Conservation (phyloP, 2,888 invertebrate genomes). For the Parthenolecanium corni region DNA sequence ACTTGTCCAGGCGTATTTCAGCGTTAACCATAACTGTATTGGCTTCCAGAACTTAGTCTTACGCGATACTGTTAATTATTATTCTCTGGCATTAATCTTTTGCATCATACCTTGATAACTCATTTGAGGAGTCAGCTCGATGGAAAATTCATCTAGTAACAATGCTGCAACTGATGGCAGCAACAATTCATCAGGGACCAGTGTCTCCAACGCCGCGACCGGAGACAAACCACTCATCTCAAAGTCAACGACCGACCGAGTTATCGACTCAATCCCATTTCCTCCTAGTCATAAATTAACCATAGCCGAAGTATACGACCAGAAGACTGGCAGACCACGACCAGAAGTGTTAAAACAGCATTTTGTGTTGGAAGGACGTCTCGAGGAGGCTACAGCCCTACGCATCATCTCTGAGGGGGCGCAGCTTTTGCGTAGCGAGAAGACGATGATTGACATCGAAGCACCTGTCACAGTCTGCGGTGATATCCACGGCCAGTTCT, state of each 20-base stretch:
- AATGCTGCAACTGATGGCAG: too few species aligned
- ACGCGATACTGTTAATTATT: too few species aligned
- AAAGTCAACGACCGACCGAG: constrained; percentile 30
- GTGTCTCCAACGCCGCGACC: constrained; percentile 22
- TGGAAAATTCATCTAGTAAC: too few species aligned
- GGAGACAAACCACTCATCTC: constrained; percentile 12
- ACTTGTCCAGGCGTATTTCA: too few species aligned
- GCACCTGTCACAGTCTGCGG: constrained; percentile 99
- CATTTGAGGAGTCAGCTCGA: too few species aligned
- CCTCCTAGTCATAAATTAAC: constrained; percentile 96
- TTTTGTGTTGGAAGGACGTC: constrained; percentile 95
- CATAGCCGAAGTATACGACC: constrained; percentile 91
- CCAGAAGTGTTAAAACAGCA: constrained; percentile 98
- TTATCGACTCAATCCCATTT: constrained; percentile 78
- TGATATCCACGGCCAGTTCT: constrained; percentile 99
- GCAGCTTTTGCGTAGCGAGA: constrained; percentile 83
- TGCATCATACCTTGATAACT: too few species aligned
- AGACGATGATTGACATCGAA: constrained; percentile 99
- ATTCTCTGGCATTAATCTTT: too few species aligned
- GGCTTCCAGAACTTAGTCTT: too few species aligned
- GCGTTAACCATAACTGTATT: too few species aligned
- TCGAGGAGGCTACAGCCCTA: constrained; percentile 94
- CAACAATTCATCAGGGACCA: too few species aligned
- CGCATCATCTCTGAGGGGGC: constrained; percentile 97
- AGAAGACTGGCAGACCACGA: constrained; percentile 83